A percentile compares a stretch with the other conserved stretches of the same genome.
Evolutionary conservation across 2,113 vertebrate genomes (phyloP).

Genomic region (Prolemur simus): DNA sequence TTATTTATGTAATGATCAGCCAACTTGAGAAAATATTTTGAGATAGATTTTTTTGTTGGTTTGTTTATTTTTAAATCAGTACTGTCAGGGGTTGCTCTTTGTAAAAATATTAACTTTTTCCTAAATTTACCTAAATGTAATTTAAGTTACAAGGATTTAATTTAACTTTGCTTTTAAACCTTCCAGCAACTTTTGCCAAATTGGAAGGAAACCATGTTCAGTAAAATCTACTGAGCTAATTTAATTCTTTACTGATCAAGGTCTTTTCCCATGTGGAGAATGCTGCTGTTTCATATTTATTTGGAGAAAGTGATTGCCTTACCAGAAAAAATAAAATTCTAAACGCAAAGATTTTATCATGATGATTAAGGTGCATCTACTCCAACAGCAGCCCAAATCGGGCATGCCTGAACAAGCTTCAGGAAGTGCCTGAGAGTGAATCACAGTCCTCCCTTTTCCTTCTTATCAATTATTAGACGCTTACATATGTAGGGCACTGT

Average conservation of each 20-base stretch:
- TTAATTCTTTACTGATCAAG: not conserved
- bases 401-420: not conserved
- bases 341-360: slow-evolving; percentile 20
- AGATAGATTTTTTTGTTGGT: not conserved
- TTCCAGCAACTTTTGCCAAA: slow-evolving; percentile 45
- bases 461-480: not conserved
- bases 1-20: not conserved
- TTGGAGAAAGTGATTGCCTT: slow-evolving; percentile 28
- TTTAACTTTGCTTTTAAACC: slow-evolving; percentile 40
- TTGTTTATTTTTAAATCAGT: slow-evolving; percentile 10
- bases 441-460: not conserved
- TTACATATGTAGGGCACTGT: not conserved
- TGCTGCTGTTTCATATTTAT: slow-evolving; percentile 22
- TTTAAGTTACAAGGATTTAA: slow-evolving; percentile 41
- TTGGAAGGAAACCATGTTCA: slow-evolving; percentile 46
- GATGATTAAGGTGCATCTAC: not conserved
- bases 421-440: not conserved
- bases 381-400: not conserved
- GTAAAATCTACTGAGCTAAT: slow-evolving; percentile 8
- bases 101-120: slow-evolving; percentile 43
- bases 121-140: not conserved
- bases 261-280: not conserved
- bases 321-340: not conserved
- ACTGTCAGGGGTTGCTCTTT: not conserved
- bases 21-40: slow-evolving; percentile 3